Conservation (phyloP, 2,797 vertebrate genomes). For the Silurus lanzhouensis region DNA sequence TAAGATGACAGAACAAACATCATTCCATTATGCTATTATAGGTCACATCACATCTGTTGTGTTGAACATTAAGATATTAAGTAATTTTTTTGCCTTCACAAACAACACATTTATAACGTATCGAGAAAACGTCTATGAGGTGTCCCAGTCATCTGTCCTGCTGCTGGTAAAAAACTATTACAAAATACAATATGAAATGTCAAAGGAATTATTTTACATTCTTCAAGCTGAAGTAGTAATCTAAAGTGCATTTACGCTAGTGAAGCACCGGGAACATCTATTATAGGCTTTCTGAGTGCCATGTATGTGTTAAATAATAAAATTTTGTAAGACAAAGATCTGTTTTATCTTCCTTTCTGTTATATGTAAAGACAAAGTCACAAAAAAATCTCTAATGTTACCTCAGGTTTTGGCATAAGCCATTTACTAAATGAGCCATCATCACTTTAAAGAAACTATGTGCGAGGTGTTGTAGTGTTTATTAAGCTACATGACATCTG, state of each 20-base stretch:
- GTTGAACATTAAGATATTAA: background rate
- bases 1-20: slow-evolving; percentile 7
- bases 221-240: background rate
- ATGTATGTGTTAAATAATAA: background rate
- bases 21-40: slow-evolving; percentile 17
- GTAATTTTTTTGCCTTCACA: background rate
- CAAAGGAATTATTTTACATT: background rate
- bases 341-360: background rate
- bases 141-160: background rate
- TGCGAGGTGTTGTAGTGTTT: background rate
- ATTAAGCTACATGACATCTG: background rate
- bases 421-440: background rate
- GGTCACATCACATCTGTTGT: background rate
- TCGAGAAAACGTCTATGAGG: background rate
- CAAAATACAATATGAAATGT: background rate
- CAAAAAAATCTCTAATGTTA: background rate
- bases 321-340: background rate
- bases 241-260: background rate
- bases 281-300: background rate
- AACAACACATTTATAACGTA: background rate
- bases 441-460: background rate
- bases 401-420: background rate
- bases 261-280: background rate
- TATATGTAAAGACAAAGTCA: background rate
- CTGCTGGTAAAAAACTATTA: background rate